A percentile compares a stretch with the other conserved stretches of the same genome.
These are phyloP conservation scores for Siphamia tubifer DNA, from an alignment of 2,113 vertebrate genomes.

Conservation along the genomic window DNA sequence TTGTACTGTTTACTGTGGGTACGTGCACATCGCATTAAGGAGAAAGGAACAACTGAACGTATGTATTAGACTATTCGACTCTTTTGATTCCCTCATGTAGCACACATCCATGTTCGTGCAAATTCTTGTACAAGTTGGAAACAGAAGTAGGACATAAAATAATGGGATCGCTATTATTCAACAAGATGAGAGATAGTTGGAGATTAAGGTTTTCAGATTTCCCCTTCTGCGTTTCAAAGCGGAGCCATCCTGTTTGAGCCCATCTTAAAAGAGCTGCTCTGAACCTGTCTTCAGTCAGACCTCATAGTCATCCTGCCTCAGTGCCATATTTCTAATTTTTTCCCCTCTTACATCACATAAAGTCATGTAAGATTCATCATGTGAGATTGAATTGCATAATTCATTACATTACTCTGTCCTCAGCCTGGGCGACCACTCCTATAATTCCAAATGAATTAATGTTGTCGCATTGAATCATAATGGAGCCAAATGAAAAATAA, in stretches of 20 bases:
- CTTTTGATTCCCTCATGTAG: too few species aligned
- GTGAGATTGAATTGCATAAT: slow-evolving; percentile 54
- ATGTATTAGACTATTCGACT: too few species aligned
- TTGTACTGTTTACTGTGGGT: too few species aligned
- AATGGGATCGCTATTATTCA: too few species aligned
- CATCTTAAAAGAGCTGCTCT: not conserved
- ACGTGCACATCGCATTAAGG: too few species aligned
- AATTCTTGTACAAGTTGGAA: too few species aligned
- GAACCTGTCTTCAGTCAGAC: slow-evolving; percentile 1
- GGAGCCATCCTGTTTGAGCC: not conserved
- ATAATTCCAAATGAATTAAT: slow-evolving; percentile 30
- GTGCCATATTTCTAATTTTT: slow-evolving; percentile 16
- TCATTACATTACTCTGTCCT: slow-evolving; percentile 23
- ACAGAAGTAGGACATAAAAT: too few species aligned
- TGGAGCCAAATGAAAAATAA: slow-evolving; percentile 23
- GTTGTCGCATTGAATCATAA: slow-evolving; percentile 19
- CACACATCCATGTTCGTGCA: too few species aligned
- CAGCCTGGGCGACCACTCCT: not conserved
- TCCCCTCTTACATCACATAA: slow-evolving; percentile 18
- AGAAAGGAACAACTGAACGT: too few species aligned
- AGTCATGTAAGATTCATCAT: slow-evolving; percentile 58
- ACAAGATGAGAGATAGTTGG: too few species aligned
- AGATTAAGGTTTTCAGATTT: too few species aligned
- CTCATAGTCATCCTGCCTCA: not conserved
- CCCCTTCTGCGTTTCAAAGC: not conserved